Conservation (phyloP, 1,140 invertebrate species). For the Achroia grisella region DNA sequence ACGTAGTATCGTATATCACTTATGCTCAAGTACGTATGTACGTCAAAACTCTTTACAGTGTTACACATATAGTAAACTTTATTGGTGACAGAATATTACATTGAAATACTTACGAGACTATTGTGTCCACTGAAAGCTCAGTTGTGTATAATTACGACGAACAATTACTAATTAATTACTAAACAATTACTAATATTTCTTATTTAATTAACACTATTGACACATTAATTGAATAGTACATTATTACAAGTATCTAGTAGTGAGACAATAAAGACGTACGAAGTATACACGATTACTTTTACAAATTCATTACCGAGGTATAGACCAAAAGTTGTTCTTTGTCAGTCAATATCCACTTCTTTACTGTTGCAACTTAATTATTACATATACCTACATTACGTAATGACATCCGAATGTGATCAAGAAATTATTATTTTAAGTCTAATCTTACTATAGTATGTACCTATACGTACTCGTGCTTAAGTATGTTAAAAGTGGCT, state of each 20-base stretch:
- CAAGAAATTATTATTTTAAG: conserved; percentile 1
- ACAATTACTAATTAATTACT: conserved; percentile 51
- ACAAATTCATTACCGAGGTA: no score
- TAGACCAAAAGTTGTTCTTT: no score
- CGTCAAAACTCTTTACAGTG: conserved; percentile 7
- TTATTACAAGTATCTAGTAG: conserved; percentile 19
- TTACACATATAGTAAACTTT: conserved; percentile 34
- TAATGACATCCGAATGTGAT: conserved; percentile 1
- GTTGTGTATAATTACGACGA: conserved; percentile 45
- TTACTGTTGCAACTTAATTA: conserved; percentile 6
- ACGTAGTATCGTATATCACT: neutral
- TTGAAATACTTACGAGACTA: conserved; percentile 49
- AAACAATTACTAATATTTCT: conserved; percentile 47
- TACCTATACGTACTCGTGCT: no score
- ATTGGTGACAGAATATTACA: conserved; percentile 61
- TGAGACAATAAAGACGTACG: conserved; percentile 15
- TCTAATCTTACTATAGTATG: conserved; percentile 5
- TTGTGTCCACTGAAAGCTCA: conserved; percentile 55
- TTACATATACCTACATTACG: conserved; percentile 1
- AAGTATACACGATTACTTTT: no score
- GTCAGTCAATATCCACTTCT: neutral
- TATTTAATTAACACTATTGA: conserved; percentile 54
- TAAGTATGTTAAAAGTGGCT: no score
- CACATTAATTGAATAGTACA: conserved; percentile 59
- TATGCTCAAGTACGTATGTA: no score